These are phyloP conservation scores for Tragulus kanchil DNA, from an alignment of 2,113 vertebrate genomes.

Conservation along the genomic window DNA sequence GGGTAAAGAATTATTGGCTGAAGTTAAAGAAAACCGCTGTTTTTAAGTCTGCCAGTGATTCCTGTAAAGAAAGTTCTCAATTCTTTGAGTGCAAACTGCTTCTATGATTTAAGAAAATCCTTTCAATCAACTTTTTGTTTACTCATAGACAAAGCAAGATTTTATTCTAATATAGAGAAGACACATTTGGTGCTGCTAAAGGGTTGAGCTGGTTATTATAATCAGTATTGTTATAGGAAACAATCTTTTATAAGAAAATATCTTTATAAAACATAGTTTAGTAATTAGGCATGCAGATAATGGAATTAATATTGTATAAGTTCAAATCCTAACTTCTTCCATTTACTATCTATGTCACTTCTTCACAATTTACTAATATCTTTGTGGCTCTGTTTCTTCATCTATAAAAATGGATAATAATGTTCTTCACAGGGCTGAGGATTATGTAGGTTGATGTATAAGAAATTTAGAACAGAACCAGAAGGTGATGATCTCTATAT, in stretches of 20 bases:
- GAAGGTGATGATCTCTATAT: neutral
- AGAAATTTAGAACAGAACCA: neutral
- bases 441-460: neutral
- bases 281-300: neutral
- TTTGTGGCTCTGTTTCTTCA: neutral
- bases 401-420: neutral
- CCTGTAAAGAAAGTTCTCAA: neutral
- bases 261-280: neutral
- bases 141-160: neutral
- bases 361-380: neutral
- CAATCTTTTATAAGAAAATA: neutral
- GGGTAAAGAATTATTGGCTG: neutral
- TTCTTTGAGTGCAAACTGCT: neutral
- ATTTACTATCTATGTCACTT: neutral
- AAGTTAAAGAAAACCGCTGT: neutral
- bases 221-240: neutral
- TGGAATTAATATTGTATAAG: neutral
- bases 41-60: slow-evolving; percentile 41
- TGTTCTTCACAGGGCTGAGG: neutral
- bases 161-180: neutral
- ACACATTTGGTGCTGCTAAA: neutral
- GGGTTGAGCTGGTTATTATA: neutral
- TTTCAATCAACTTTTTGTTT: neutral
- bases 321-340: neutral
- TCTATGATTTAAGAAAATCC: neutral